Evolutionary conservation across 64 coral and sea anemone species (phyloP), one percentile per base, ranked within the genome.

Genomic region (Trachythela sp.): DNA sequence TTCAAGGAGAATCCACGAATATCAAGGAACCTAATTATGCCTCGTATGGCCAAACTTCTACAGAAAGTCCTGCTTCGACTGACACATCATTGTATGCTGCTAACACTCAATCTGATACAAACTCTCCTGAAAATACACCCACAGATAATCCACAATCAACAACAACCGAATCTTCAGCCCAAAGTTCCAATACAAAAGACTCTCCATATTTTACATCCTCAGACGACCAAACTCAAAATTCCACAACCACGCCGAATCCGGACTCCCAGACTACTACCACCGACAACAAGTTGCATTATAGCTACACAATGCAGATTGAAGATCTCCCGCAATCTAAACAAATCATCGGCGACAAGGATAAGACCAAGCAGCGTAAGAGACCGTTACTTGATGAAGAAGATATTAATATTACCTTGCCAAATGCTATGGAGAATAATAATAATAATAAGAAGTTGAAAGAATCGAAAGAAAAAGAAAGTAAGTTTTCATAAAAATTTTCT

Each of bases 401-500:
- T 80, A 80, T 80, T 29, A 80, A 80, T 35, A 80, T 80, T 39
- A 80, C 75, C 33, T 80, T 80, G 33, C 75, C 75, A 20, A 39
- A 80, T 15, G 75, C 75, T 15, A 80, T 34, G 26, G 34, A 80
- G 15, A 72, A 35, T 9, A 35, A 35, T 4, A 35, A 27, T 14
- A 72, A 72, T 24, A 11, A 11, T 1, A 72, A 72, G 68, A 35
- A 72, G 68, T n/a, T n/a, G n/a, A n/a, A n/a, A n/a, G 68, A 72
- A 20, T 64, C 56, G 17, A 64, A 64, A 27, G 56, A 64, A 0
- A 22, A 64, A 26, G 56, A 64, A 64, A 64, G 56, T 64, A 64
- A 64, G 56, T 64, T 64, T 20, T 2, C 20, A 20, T 45, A 11
- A 45, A 45, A 45, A 11, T 6, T 4, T 4, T 45, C 42, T 6